These are phyloP conservation scores for Rhinoraja longicauda DNA, from an alignment of 2,797 vertebrate species.

Conservation along the genomic window DNA sequence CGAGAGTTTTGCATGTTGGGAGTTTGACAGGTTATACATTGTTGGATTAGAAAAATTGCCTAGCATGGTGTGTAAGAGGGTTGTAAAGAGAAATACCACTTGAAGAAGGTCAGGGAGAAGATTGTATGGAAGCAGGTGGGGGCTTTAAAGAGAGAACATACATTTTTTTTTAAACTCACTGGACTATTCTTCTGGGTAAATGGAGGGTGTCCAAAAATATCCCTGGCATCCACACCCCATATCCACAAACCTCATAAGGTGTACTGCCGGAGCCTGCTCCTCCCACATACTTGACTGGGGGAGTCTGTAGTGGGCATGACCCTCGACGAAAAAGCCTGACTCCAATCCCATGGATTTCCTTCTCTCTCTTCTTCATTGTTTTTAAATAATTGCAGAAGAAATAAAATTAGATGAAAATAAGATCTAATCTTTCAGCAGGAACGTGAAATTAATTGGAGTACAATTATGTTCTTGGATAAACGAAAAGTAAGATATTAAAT, in stretches of 20 bases:
- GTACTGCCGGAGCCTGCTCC: background rate
- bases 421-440: background rate
- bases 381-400: background rate
- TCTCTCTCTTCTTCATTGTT: background rate
- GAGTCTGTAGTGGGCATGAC: background rate
- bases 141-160: background rate
- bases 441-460: background rate
- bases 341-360: background rate
- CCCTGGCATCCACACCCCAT: background rate
- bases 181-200: background rate
- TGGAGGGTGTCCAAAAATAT: background rate
- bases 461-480: background rate
- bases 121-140: too few relatives aligned
- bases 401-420: background rate
- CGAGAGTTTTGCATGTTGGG: too few relatives aligned
- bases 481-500: background rate
- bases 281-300: background rate
- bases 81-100: too few relatives aligned
- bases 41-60: too few relatives aligned
- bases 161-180: background rate
- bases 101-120: too few relatives aligned
- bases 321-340: background rate
- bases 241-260: background rate
- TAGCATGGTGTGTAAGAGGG: too few relatives aligned
- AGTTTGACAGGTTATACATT: too few relatives aligned